Percentiles rank a stretch among this genome's conserved stretches.
These are phyloP conservation scores for Thelaira solivaga DNA, from an alignment of 2,888 invertebrate genomes.

Conservation along the genomic window DNA sequence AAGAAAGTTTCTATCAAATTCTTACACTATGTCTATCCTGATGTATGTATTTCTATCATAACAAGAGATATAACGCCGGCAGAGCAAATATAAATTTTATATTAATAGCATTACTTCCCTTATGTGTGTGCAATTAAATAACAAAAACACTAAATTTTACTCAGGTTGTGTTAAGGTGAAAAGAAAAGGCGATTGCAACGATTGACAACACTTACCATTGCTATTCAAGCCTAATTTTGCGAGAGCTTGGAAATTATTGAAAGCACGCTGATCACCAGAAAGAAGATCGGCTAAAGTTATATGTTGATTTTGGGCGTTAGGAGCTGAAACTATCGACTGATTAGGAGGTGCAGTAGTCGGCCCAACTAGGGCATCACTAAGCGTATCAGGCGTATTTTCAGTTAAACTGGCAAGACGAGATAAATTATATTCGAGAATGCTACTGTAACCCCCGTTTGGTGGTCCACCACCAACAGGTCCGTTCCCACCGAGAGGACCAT, in stretches of 20 bases:
- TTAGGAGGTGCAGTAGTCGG: conserved; percentile 64
- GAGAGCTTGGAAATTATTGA: conserved; percentile 92
- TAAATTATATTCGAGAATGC: conserved; percentile 91
- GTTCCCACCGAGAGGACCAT: conserved; percentile 58
- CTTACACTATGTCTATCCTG: too few relatives aligned
- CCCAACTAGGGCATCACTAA: conserved; percentile 71
- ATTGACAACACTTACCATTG: conserved; percentile 79
- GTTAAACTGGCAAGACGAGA: conserved; percentile 90
- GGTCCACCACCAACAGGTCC: conserved; percentile 71
- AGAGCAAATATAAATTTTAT: too few relatives aligned
- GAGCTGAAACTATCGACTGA: conserved; percentile 71
- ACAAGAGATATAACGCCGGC: too few relatives aligned
- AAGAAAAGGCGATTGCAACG: neutral
- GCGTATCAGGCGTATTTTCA: conserved; percentile 80
- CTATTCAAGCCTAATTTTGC: conserved; percentile 88
- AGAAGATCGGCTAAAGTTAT: conserved; percentile 88
- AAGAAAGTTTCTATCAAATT: too few relatives aligned
- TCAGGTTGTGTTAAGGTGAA: conserved; percentile 10
- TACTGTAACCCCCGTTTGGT: conserved; percentile 78
- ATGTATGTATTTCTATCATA: neutral
- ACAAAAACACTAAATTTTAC: neutral
- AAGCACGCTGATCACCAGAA: conserved; percentile 85
- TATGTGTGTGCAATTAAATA: neutral
- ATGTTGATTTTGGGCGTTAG: conserved; percentile 80
- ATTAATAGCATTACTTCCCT: neutral